A percentile compares a stretch with the other conserved stretches of the same genome.
Evolutionary conservation across 2,113 vertebrate species (phyloP).

Genomic region (Lagopus muta): DNA sequence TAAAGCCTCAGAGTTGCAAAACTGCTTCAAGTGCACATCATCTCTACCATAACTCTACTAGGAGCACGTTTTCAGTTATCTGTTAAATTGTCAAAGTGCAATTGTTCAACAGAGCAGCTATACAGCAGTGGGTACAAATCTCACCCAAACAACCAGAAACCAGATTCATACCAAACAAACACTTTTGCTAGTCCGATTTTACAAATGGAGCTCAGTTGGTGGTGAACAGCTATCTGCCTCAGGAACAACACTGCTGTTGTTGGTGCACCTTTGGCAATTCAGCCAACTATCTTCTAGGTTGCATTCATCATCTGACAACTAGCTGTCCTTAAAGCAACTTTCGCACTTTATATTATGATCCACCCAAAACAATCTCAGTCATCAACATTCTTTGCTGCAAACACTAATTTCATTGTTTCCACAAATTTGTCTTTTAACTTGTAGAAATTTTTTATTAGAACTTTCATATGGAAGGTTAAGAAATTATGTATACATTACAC

Average conservation of each 20-base stretch:
- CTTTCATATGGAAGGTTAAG: background rate
- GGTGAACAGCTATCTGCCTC: background rate
- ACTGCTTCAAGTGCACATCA: background rate
- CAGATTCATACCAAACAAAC: background rate
- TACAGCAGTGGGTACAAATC: background rate
- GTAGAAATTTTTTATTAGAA: background rate
- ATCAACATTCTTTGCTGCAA: background rate
- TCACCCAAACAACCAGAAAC: background rate
- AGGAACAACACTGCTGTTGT: background rate
- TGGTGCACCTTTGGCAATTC: background rate
- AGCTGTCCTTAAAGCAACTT: background rate
- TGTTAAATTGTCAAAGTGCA: background rate
- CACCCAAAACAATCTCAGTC: background rate
- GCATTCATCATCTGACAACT: background rate
- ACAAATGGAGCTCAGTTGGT: background rate
- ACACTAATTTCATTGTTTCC: background rate
- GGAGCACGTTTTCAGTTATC: background rate
- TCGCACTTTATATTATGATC: background rate
- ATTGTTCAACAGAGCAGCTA: background rate
- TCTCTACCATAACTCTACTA: rapidly evolving
- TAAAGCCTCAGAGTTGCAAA: background rate
- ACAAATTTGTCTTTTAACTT: background rate
- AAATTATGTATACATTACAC: background rate
- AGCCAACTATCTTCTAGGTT: background rate
- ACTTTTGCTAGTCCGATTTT: background rate